Base-by-base conservation (phyloP, 2,113 vertebrate genomes). In the Choloepus hoffmanni region DNA sequence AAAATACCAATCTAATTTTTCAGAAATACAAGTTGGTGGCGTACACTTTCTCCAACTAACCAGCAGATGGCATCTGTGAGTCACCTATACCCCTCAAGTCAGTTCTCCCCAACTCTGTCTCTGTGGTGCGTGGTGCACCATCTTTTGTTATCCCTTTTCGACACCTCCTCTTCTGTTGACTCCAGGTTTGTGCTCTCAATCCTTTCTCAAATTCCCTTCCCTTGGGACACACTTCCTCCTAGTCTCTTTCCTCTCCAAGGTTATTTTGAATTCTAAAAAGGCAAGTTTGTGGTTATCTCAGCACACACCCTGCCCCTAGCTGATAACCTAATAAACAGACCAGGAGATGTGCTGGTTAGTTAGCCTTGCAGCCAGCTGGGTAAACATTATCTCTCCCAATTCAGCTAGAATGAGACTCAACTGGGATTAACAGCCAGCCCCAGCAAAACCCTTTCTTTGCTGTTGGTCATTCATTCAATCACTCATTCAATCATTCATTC, bases 241-340 rank as follows among this genome's bases (percentile, higher is more conserved):
- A 12, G 53, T 53, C 70, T 87, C 65, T 28, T 76, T 81, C 43
- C 23, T 28, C 5, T 85, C 45, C 2, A 0, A 53, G 53, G 18
- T 74, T 90, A 85, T 87, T 92, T 94, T 85, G 18, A 94, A 91
- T 78, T 33, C 83, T 88, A 65, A 77, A 92, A 82, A 45, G 63
- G 43, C 40, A 67, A 14, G 12, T 81, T 62, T 74, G 79, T 24
- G 26, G 43, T 19, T 30, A 21, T 26, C 36, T 23, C 65, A 33
- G 40, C 16, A 43, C 9, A 24, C 23, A 48, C 55, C 36, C 11
- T 43, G 26, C 26, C 45, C 15, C 33, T 14, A 14, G 53, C 24
- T 15, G 40, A 15, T 55, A n/a, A 58, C 40, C n/a, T 9, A 78
- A 68, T 2, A 28, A 2, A 33, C 9, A 40, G 23, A n/a, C 23